Evolutionary conservation across 1,140 invertebrate species (phyloP).

Genomic region (Chlorops oryzae): DNA sequence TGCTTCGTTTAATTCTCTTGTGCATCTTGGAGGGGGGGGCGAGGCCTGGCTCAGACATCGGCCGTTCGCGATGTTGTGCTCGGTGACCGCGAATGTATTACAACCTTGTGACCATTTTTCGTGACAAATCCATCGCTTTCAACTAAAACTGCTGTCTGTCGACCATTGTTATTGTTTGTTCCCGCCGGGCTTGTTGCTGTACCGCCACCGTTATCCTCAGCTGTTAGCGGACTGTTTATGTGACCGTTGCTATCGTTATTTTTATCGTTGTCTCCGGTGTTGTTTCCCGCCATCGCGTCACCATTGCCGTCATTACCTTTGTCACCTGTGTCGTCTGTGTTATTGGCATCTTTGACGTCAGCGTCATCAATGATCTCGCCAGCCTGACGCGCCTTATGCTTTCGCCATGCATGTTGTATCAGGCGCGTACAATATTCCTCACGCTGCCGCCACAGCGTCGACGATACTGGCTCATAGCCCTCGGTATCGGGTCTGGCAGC

Average conservation of each 20-base stretch:
- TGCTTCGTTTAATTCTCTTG: constrained; percentile 40
- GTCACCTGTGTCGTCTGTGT: constrained; percentile 5
- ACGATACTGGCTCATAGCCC: constrained; percentile 87
- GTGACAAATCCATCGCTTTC: constrained; percentile 74
- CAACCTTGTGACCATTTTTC: constrained; percentile 81
- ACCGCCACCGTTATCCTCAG: constrained; percentile 23
- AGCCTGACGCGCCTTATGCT: constrained; percentile 65
- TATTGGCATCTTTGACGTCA: constrained; percentile 34
- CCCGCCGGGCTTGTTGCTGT: constrained; percentile 13
- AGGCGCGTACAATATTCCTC: constrained; percentile 93
- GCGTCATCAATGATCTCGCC: constrained; percentile 28
- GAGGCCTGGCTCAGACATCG: constrained; percentile 69
- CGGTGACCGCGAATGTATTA: constrained; percentile 78
- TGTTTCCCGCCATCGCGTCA: constrained; percentile 9
- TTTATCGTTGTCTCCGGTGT: constrained; percentile 4
- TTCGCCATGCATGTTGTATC: constrained; percentile 90
- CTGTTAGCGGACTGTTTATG: too few relatives aligned
- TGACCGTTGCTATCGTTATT: too few relatives aligned
- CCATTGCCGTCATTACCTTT: constrained; percentile 6
- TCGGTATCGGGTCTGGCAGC: constrained; percentile 70
- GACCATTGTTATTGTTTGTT: constrained; percentile 49
- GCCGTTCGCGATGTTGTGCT: constrained; percentile 71
- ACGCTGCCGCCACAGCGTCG: constrained; percentile 87
- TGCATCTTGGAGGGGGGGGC: constrained; percentile 53
- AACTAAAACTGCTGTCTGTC: constrained; percentile 72